Evolutionary conservation across 2,797 vertebrate genomes (phyloP).

Genomic region (Harpagifer antarcticus): DNA sequence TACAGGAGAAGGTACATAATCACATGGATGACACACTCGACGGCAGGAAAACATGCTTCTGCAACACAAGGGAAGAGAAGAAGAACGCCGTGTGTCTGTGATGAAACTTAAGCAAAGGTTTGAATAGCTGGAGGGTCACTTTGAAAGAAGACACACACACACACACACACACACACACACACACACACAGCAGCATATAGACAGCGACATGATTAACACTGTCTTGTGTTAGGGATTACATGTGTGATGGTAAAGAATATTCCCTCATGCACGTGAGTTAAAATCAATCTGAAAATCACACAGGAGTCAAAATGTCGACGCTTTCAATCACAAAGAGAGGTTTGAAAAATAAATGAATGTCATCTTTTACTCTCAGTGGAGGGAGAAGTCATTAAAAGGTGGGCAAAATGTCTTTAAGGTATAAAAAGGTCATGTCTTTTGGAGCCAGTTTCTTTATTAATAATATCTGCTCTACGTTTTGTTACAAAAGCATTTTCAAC

Average conservation of each 20-base stretch:
- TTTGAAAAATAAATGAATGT: neutral
- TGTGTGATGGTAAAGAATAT: neutral
- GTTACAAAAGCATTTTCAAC: no score
- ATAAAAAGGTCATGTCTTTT: no score
- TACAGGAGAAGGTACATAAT: constrained; percentile 41
- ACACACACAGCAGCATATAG: neutral
- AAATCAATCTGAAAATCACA: constrained; percentile 12
- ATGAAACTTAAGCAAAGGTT: no score
- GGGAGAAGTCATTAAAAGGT: neutral
- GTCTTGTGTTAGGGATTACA: neutral
- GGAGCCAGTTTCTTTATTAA: no score
- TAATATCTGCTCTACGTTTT: no score
- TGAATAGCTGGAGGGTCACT: neutral
- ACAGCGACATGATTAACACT: neutral
- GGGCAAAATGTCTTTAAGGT: no score
- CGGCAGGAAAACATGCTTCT: constrained; percentile 41
- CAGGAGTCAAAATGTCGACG: neutral
- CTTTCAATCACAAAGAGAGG: neutral
- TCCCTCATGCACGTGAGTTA: neutral
- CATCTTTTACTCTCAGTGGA: neutral
- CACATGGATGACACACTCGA: constrained; percentile 39
- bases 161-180: no score
- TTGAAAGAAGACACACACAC: neutral
- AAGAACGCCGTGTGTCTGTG: no score
- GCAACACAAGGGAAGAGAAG: neutral